These are phyloP conservation scores for Acanthoscelides obtectus DNA, from an alignment of 2,888 invertebrate species.

Conservation along the genomic window DNA sequence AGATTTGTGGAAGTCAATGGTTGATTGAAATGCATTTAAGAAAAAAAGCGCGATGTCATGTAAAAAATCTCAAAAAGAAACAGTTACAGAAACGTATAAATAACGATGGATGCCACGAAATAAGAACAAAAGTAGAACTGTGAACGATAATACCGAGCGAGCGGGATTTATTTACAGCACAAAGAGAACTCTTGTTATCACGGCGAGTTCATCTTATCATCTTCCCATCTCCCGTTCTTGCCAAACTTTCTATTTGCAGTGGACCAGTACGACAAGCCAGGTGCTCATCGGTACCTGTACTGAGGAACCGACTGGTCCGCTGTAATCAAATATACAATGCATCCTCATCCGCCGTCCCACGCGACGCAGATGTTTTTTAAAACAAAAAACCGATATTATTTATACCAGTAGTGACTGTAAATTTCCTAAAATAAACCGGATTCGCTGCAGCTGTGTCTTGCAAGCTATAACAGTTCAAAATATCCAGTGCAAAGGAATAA, in stretches of 20 bases:
- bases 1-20: too few species aligned
- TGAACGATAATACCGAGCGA: slow-evolving; percentile 5
- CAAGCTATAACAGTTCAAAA: slow-evolving; percentile 26
- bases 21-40: too few species aligned
- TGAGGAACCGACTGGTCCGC: slow-evolving; percentile 28
- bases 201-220: slow-evolving; percentile 22
- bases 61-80: neutral
- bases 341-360: slow-evolving; percentile 30
- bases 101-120: neutral
- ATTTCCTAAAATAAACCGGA: slow-evolving; percentile 33
- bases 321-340: slow-evolving; percentile 40
- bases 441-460: slow-evolving; percentile 35
- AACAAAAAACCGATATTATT: slow-evolving; percentile 40
- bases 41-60: neutral
- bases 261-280: slow-evolving; percentile 20
- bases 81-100: neutral
- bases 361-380: slow-evolving; percentile 36
- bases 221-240: slow-evolving; percentile 32
- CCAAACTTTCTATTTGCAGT: slow-evolving; percentile 45
- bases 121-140: neutral
- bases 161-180: slow-evolving; percentile 21
- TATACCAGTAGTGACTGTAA: slow-evolving; percentile 38
- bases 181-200: slow-evolving; percentile 17
- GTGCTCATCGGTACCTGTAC: slow-evolving; percentile 19
- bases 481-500: slow-evolving; percentile 15